Evolutionary conservation across 2,888 invertebrate species (phyloP), one percentile per base, ranked within the genome.

Genomic region (Oscheius myriophilus): DNA sequence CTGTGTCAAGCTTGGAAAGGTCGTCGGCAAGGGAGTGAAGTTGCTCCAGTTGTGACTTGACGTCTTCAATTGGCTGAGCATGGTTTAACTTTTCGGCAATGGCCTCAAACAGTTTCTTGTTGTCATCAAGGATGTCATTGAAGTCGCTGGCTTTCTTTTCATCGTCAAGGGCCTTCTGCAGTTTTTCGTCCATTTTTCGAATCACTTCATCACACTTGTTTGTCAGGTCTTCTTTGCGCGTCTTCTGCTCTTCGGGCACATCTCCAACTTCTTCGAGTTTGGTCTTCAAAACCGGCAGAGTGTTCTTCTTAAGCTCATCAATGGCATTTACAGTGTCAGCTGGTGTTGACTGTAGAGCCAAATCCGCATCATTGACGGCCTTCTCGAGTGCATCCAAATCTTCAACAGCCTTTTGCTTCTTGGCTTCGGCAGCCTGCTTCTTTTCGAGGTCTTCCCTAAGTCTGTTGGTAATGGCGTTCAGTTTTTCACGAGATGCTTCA

Each of bases 291-390:
- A 52, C 67, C n/a, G 67, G 67, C 33, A 58, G 45, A n/a, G 61
- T 51, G 42, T 62, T 51, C 11, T 62, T 55, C 46, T 70, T 64
- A 64, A 67, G 64, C 33, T 70, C 70, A 42, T 42, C 46, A 43
- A 72, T 64, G 45, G 66, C 57, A 21, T 62, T n/a, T 4, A 59
- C 61, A 25, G 67, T 59, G 49, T 69, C 69, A 23, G 41, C 46
- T 42, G 76, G 69, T 23, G 53, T 57, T 41, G 53, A 64, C 23
- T 59, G 65, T 41, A 64, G 58, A 51, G 54, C 69, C 57, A 68
- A 64, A 41, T 76, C 72, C 53, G 72, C 70, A 39, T 69, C 59
- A 55, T 71, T 67, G 21, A 76, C 55, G 18, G 73, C 72, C 54
- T 76, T 70, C 33, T 57, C 67, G 23, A 63, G 72, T 63, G 63